phyloP scores from a whole-genome alignment of 2,888 invertebrate species.

The Pseudolycoriella hygida region DNA sequence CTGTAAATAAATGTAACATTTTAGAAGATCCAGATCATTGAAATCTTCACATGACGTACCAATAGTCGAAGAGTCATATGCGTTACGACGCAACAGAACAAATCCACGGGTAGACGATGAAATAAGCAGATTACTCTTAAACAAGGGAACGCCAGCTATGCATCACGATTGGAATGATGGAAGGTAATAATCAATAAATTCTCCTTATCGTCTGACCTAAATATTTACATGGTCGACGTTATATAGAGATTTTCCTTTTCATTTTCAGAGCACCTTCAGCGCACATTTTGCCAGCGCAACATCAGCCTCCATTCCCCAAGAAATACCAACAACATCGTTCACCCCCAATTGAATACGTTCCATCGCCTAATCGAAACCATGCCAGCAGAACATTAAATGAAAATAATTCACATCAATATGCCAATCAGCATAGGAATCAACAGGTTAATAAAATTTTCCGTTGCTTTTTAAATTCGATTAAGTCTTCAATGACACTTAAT shows the following conservation, averaged over 20 bases:
- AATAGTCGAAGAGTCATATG: slow-evolving; percentile 24
- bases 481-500: no score
- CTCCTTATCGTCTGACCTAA: no score
- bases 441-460: no score
- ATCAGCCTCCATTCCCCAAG: background rate
- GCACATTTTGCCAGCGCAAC: background rate
- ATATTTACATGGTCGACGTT: no score
- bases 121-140: slow-evolving; percentile 11
- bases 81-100: slow-evolving; percentile 14
- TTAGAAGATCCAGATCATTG: slow-evolving; percentile 8
- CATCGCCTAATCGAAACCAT: no score
- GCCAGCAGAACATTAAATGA: slow-evolving; percentile 9
- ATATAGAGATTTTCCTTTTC: no score
- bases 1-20: no score
- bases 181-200: slow-evolving; percentile 10
- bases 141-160: slow-evolving; percentile 12
- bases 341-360: slow-evolving; percentile 5
- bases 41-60: slow-evolving; percentile 22
- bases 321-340: slow-evolving; percentile 1
- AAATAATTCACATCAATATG: slow-evolving; percentile 1
- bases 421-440: slow-evolving; percentile 4
- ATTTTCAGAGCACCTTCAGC: no score
- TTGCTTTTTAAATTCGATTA: no score
- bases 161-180: slow-evolving; percentile 16
- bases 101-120: slow-evolving; percentile 10